Evolutionary conservation across 2,113 vertebrate genomes (phyloP).

Genomic region (Scatophagus argus): DNA sequence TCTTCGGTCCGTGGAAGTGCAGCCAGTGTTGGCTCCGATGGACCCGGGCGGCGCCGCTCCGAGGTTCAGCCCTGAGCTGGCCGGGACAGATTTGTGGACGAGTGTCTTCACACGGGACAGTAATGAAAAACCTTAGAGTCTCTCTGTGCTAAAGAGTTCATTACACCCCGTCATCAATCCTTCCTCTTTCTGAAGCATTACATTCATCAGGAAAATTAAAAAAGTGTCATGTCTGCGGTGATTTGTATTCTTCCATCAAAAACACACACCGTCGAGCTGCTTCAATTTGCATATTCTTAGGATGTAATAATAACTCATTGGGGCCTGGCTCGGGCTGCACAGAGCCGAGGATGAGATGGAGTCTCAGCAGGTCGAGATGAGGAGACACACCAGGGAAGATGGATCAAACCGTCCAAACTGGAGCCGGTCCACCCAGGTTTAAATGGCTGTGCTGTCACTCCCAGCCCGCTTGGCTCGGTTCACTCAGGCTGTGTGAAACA

Average conservation of each 20-base stretch:
- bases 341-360: constrained; percentile 26
- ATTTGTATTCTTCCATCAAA: constrained; percentile 82
- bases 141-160: constrained; percentile 72
- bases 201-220: constrained; percentile 85
- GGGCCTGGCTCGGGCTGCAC: constrained; percentile 39
- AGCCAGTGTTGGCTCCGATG: not conserved
- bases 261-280: constrained; percentile 72
- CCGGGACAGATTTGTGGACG: constrained; percentile 29
- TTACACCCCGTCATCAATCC: constrained; percentile 76
- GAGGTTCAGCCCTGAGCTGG: not conserved
- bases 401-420: constrained; percentile 14
- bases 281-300: constrained; percentile 80
- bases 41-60: not conserved
- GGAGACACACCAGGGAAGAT: constrained; percentile 16
- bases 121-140: constrained; percentile 47
- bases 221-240: constrained; percentile 80
- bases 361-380: constrained; percentile 40
- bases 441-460: too few relatives aligned
- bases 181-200: constrained; percentile 70
- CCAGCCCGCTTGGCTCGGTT: too few relatives aligned
- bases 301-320: constrained; percentile 76
- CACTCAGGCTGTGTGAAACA: too few relatives aligned
- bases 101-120: constrained; percentile 21
- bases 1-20: not conserved
- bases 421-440: too few relatives aligned